These are phyloP conservation scores for Artibeus jamaicensis DNA, from an alignment of 2,797 vertebrate genomes.

Conservation along the genomic window DNA sequence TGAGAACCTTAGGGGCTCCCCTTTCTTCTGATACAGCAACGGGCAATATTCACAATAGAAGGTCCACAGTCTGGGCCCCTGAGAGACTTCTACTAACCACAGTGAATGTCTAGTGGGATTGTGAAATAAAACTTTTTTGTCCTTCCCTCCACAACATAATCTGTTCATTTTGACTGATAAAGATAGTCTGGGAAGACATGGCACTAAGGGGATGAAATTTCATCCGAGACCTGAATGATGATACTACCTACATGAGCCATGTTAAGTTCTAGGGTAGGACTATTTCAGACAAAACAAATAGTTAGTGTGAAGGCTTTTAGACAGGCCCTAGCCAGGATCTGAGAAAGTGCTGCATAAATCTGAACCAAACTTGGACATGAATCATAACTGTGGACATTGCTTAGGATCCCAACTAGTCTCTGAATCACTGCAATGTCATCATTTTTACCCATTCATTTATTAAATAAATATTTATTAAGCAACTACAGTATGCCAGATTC, in stretches of 20 bases:
- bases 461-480: not conserved
- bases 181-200: not conserved
- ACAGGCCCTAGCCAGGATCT: not conserved
- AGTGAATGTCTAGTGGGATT: not conserved
- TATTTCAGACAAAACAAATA: not conserved
- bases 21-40: not conserved
- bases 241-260: not conserved
- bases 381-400: not conserved
- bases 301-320: not conserved
- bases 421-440: not conserved
- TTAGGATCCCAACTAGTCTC: not conserved
- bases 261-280: not conserved
- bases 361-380: not conserved
- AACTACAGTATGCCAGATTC: not conserved
- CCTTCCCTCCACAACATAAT: not conserved
- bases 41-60: not conserved
- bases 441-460: not conserved
- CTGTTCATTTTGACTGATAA: not conserved
- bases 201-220: not conserved
- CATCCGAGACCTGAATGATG: not conserved
- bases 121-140: not conserved
- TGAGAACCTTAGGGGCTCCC: not conserved
- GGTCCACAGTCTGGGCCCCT: not conserved
- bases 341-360: not conserved
- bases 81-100: not conserved